Evolutionary conservation across 2,888 invertebrate genomes (phyloP), one percentile per base, ranked within the genome.

Genomic region (Parascotia fuliginaria): DNA sequence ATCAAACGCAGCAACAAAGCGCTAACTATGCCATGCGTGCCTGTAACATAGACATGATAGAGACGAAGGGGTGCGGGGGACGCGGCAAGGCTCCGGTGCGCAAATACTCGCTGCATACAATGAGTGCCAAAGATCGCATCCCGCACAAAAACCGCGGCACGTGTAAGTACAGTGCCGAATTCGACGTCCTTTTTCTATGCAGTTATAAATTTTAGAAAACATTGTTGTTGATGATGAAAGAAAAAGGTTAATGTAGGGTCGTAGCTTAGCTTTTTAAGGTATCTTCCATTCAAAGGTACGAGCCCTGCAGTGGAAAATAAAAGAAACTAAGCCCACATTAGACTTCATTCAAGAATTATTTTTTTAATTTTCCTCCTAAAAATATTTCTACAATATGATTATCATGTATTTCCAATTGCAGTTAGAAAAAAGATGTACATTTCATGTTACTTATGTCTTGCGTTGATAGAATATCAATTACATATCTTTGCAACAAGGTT

Each of bases 61-160:
- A 46, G 45, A 44, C 55, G 47, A 56, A 34, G 43, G 42, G 48
- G 54, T 29, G 40, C 47, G 49, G 69, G 64, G 60, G 50, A 57
- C 60, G 58, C 60, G 61, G 60, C 66, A 63, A 66, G 71, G 59
- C 71, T 74, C 71, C 68, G 72, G 77, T 78, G 82, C 85, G 86
- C 87, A 86, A 87, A 87, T 85, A 85, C 85, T 58, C 75, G 79
- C 81, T 89, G 91, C 91, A 92, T 89, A 89, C 91, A 90, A 89
- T 87, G 88, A 81, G 85, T 85, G 88, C 83, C 85, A 84, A 86
- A 85, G 83, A 87, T 87, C 90, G 89, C 90, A 90, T 89, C 89
- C 86, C 86, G 83, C 81, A 77, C 85, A 80, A 83, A 81, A 79
- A 77, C 69, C 65, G 79, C 85, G 91, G 87, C 91, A 90, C 91